Evolutionary conservation across 2,888 invertebrate species (phyloP).

Genomic region (Muscina levida): DNA sequence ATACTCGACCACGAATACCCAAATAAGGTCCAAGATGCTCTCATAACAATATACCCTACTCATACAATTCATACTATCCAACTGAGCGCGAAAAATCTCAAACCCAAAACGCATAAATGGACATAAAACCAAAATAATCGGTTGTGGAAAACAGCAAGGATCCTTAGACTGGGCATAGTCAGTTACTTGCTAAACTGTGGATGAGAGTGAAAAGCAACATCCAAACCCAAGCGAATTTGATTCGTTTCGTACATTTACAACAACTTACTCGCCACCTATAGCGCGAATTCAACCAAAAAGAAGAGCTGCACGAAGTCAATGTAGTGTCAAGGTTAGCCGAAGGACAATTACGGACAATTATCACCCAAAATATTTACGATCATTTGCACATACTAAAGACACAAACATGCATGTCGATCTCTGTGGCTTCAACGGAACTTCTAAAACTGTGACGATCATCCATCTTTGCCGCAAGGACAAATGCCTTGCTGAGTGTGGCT

Average conservation of each 20-base stretch:
- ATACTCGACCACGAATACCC: too few relatives aligned
- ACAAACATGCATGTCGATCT: background rate
- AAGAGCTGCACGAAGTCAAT: constrained; percentile 2
- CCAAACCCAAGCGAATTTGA: constrained; percentile 55
- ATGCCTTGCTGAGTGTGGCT: constrained; percentile 45
- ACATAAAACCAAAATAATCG: constrained; percentile 48
- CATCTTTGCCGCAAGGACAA: constrained; percentile 45
- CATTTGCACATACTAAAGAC: constrained; percentile 54
- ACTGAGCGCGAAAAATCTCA: constrained; percentile 40
- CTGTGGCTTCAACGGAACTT: constrained; percentile 43
- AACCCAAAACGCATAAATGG: constrained; percentile 30
- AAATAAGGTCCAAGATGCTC: constrained; percentile 27
- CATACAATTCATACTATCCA: constrained; percentile 18
- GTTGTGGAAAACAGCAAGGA: constrained; percentile 42
- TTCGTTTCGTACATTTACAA: constrained; percentile 68
- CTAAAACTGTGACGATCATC: constrained; percentile 8
- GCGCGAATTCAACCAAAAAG: background rate
- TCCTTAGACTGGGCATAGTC: background rate
- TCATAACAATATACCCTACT: constrained; percentile 22
- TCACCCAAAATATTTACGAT: constrained; percentile 73
- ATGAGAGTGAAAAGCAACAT: constrained; percentile 11
- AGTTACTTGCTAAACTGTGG: constrained; percentile 5
- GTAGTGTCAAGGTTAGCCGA: constrained; percentile 62
- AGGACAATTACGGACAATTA: constrained; percentile 74
- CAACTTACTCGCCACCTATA: constrained; percentile 65